phyloP scores from a whole-genome alignment of 2,113 vertebrate genomes.

The Plecotus auritus region DNA sequence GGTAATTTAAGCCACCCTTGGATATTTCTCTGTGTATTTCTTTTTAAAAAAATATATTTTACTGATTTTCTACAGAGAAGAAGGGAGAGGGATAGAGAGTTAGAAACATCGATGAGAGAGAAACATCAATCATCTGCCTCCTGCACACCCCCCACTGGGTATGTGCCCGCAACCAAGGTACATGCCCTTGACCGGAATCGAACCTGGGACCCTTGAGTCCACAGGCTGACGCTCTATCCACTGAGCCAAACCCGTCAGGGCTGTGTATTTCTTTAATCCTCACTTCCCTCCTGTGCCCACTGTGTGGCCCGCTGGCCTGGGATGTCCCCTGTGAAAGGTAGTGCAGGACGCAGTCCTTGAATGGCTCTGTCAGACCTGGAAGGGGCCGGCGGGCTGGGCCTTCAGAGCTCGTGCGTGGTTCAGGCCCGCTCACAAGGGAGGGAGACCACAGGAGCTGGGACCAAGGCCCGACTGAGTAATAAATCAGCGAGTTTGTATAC shows the following conservation, averaged over 20 bases:
- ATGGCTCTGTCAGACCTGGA: neutral
- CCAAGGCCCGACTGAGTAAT: neutral
- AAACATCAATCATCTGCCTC: too few relatives aligned
- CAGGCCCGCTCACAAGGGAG: neutral
- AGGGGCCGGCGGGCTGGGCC: neutral
- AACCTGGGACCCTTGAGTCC: too few relatives aligned
- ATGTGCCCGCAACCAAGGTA: too few relatives aligned
- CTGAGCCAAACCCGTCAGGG: too few relatives aligned
- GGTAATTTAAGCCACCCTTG: too few relatives aligned
- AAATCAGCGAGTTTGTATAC: neutral
- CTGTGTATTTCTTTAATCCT: neutral
- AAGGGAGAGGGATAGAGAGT: too few relatives aligned
- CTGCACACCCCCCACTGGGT: too few relatives aligned
- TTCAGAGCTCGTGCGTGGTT: neutral
- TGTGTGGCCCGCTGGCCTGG: neutral
- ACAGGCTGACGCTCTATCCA: too few relatives aligned
- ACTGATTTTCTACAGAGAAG: too few relatives aligned
- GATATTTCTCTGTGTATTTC: neutral
- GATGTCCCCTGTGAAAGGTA: neutral
- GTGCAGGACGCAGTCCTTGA: neutral
- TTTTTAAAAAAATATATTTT: neutral
- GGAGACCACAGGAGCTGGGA: neutral
- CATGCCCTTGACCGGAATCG: too few relatives aligned
- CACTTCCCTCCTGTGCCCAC: neutral
- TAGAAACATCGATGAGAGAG: too few relatives aligned